Evolutionary conservation across 1,140 invertebrate species (phyloP), one percentile per base, ranked within the genome.

Genomic region (Coenobita brevimanus): DNA sequence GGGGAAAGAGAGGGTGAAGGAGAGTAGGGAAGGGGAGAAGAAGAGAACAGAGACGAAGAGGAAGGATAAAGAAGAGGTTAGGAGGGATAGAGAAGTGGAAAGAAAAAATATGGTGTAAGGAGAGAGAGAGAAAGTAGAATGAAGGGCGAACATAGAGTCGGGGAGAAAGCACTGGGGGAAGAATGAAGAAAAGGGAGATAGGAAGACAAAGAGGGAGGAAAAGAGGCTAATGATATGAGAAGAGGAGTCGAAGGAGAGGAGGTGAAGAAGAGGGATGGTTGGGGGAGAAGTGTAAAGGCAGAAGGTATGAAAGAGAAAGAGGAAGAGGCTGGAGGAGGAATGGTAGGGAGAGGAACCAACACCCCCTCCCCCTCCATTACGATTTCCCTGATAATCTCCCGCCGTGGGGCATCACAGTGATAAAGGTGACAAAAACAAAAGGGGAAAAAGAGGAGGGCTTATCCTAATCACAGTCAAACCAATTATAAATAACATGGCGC

Each of bases 111-210:
- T n/a, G 6, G 38, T 4, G 21, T 8, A 30, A 38, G 38, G 38
- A 38, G 71, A 43, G 4, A 75, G 69, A 38, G 69, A 73, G 69
- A 33, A 36, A 73, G 69, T n/a, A n/a, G n/a, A n/a, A n/a, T n/a
- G n/a, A n/a, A n/a, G n/a, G n/a, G n/a, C n/a, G 38, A 36, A 73
- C 24, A 33, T n/a, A 73, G 69, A 38, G 36, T 30, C 24, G n/a
- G 69, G 36, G 36, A 38, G 24, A 38, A 21, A 43, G 38, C n/a
- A n/a, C n/a, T n/a, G 24, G 71, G 15, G 33, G 10, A 38, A n/a
- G 38, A n/a, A 38, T 24, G 71, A 75, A n/a, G 38, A 38, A 38
- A 38, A 38, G 73, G 43, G 33, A 43, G 73, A 38, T 2, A 43
- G 41, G 24, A 33, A 1, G 73, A 76, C 24, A 67, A 33, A 38